Base-by-base conservation (phyloP, 2,888 invertebrate genomes). In the Drosophila monieri region DNA sequence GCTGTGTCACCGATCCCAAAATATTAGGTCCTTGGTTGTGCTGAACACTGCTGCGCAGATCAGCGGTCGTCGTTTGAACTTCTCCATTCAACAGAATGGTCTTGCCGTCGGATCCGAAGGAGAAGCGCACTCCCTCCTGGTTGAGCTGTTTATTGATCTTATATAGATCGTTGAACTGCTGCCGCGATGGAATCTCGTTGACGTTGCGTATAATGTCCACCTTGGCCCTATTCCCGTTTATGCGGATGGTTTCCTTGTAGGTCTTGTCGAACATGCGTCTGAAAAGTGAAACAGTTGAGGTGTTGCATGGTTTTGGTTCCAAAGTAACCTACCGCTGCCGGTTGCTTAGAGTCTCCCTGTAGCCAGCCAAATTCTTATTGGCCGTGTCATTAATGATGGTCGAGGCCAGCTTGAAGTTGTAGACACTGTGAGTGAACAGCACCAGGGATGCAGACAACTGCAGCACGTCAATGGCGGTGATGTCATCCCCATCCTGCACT, bases 341-440 rank as follows among this genome's bases (percentile, higher is more conserved):
- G 55, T 83, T 90, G 49, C 90, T 89, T 1, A 91, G 69, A 0
- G 77, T 84, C 1, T 79, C 72, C 25, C 90, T 86, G 58, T 85
- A 90, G 1, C 69, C 54, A 4, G 71, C 64, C 10, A 90, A 84
- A 8, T 62, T 77, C 8, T 53, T 71, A 23, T 79, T 78, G 49
- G 75, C 78, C 12, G 88, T 78, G n/a, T 87, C 76, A 3, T 53
- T 70, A 39, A 90, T 80, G 18, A 91, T 89, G 21, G 74, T 83
- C 10, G 89, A 88, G 1, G 91, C 91, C 32, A 90, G 75, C 35
- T 85, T 88, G 37, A 91, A 91, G 60, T 91, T 91, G 60, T 71
- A 84, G 1, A 88, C 78, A 15, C 91, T 90, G 74, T 91, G 89
- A 0, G 91, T 91, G 58, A 91, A 89, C 3, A 91, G 52, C 10